Percentiles rank a stretch among this genome's conserved stretches.
These are phyloP conservation scores for Poeciliopsis turrubarensis DNA, from an alignment of 2,113 vertebrate genomes.

Conservation along the genomic window DNA sequence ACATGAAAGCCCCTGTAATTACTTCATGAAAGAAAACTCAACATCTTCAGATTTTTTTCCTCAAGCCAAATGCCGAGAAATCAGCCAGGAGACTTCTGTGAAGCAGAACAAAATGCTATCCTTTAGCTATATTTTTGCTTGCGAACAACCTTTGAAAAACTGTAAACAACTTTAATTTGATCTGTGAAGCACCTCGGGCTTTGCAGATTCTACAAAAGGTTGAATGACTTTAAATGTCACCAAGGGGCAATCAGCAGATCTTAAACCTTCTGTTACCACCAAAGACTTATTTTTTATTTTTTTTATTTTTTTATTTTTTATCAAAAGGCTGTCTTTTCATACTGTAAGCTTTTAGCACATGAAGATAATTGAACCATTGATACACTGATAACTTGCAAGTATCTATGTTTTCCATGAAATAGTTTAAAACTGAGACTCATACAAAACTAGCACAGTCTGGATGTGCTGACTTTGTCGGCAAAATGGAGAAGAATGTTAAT, in stretches of 20 bases:
- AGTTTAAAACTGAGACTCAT: not conserved
- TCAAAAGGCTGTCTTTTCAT: not conserved
- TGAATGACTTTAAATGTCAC: constrained; percentile 56
- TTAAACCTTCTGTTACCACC: constrained; percentile 7
- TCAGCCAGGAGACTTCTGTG: constrained; percentile 10
- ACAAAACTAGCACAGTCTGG: not conserved
- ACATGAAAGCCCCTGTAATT: constrained; percentile 59
- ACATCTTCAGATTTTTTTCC: constrained; percentile 58
- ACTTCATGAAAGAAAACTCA: constrained; percentile 55
- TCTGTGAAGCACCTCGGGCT: constrained; percentile 21
- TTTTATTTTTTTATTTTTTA: not conserved
- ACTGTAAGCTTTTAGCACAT: constrained; percentile 5
- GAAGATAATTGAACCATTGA: constrained; percentile 1
- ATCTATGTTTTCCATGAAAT: not conserved
- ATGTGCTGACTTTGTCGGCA: constrained; percentile 1
- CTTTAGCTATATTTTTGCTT: constrained; percentile 26
- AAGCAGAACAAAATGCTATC: constrained; percentile 26
- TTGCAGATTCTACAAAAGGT: constrained; percentile 18
- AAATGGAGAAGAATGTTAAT: constrained; percentile 14
- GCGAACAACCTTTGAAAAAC: constrained; percentile 22
- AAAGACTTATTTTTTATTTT: constrained; percentile 14
- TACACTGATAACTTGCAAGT: not conserved
- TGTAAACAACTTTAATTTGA: constrained; percentile 45
- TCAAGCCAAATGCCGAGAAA: constrained; percentile 27
- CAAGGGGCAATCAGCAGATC: constrained; percentile 32